Evolutionary conservation across 2,797 vertebrate genomes (phyloP).

Genomic region (Euphonia xanthogaster): DNA sequence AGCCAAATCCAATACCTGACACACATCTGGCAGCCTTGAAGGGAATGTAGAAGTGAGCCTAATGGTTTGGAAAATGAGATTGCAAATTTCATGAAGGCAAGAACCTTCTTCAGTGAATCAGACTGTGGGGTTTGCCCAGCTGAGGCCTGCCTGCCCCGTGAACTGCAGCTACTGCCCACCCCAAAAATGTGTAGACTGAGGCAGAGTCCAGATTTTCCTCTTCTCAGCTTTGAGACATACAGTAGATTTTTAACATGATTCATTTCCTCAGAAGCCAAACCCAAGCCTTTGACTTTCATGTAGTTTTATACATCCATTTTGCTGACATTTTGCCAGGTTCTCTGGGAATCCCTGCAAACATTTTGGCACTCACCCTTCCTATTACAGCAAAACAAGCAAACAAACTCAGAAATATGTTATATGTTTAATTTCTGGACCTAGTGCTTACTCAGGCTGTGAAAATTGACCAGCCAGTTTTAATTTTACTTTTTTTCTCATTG

Average conservation of each 20-base stretch:
- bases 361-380: slow-evolving; percentile 1
- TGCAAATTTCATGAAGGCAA: not conserved
- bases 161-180: not conserved
- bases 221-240: not conserved
- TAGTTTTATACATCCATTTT: slow-evolving; percentile 28
- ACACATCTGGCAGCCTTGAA: not conserved
- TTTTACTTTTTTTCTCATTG: not conserved
- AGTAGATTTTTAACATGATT: not conserved
- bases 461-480: not conserved
- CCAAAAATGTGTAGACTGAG: not conserved
- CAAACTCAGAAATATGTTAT: slow-evolving; percentile 19
- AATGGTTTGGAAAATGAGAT: slow-evolving; percentile 8
- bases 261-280: not conserved
- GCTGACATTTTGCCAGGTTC: slow-evolving; percentile 25
- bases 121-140: not conserved
- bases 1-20: not conserved
- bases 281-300: not conserved
- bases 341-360: slow-evolving; percentile 11
- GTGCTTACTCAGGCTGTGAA: slow-evolving; percentile 4
- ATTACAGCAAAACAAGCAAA: slow-evolving; percentile 45
- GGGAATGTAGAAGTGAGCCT: not conserved
- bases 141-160: not conserved
- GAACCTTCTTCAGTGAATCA: not conserved
- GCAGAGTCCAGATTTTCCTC: not conserved
- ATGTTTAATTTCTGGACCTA: slow-evolving; percentile 15